Evolutionary conservation across 2,888 invertebrate genomes (phyloP).

Genomic region (Andrena fulva): DNA sequence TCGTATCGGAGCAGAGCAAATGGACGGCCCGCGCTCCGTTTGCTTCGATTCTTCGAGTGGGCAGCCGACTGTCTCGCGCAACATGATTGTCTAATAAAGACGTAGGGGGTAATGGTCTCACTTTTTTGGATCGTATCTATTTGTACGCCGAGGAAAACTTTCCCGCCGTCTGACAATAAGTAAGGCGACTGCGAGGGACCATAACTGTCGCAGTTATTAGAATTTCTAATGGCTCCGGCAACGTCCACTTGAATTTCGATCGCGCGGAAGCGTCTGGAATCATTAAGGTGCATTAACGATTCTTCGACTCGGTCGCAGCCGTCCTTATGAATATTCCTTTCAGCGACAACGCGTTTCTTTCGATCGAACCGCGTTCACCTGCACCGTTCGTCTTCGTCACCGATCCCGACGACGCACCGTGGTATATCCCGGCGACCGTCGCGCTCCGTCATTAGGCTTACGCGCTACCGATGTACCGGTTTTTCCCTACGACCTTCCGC

Average conservation of each 20-base stretch:
- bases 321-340: slow-evolving; percentile 69
- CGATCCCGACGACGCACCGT: slow-evolving; percentile 57
- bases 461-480: slow-evolving; percentile 69
- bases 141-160: too few relatives aligned
- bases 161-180: too few relatives aligned
- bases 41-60: not conserved
- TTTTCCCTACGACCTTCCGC: slow-evolving; percentile 64
- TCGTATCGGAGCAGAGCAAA: slow-evolving; percentile 1
- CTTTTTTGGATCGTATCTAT: too few relatives aligned
- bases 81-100: slow-evolving; percentile 1
- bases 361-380: slow-evolving; percentile 33
- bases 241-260: slow-evolving; percentile 4
- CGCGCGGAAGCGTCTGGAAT: slow-evolving; percentile 13
- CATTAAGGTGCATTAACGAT: slow-evolving; percentile 50
- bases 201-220: too few relatives aligned
- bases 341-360: slow-evolving; percentile 63
- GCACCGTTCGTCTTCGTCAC: slow-evolving; percentile 75
- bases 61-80: not conserved
- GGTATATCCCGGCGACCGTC: slow-evolving; percentile 62
- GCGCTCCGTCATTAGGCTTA: slow-evolving; percentile 68
- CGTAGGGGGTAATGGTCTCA: not conserved
- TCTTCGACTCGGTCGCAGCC: slow-evolving; percentile 41
- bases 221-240: too few relatives aligned
- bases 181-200: too few relatives aligned
- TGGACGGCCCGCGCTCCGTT: not conserved